Conservation (phyloP, 2,888 invertebrate genomes). For the Meiosimyza platycephala region DNA sequence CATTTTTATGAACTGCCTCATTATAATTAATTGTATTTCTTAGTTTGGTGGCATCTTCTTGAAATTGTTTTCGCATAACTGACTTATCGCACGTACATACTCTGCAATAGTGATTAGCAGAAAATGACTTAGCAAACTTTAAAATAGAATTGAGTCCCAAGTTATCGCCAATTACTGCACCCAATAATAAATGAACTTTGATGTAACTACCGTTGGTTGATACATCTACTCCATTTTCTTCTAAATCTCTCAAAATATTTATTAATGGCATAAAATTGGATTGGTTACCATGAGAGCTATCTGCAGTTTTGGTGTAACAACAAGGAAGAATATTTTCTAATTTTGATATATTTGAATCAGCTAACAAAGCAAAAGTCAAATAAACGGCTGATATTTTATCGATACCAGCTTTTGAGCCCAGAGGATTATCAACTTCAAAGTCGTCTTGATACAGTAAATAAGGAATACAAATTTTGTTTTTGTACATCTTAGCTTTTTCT, state of each 20-base stretch:
- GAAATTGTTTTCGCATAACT: no score
- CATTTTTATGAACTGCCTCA: no score
- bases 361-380: conserved; percentile 26
- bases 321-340: conserved; percentile 34
- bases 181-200: no score
- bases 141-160: no score
- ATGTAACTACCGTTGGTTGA: no score
- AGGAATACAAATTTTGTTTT: conserved; percentile 14
- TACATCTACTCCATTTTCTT: background rate
- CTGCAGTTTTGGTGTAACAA: background rate
- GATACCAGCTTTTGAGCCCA: conserved; percentile 24
- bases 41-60: no score
- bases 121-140: no score
- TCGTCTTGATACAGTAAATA: conserved; percentile 35
- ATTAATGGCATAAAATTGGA: background rate
- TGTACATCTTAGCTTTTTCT: background rate
- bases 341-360: conserved; percentile 18
- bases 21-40: no score
- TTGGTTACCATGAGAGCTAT: background rate
- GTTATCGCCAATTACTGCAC: no score
- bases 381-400: conserved; percentile 26
- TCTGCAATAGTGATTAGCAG: no score
- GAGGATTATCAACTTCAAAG: conserved; percentile 33
- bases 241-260: background rate
- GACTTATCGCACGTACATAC: no score